phyloP scores from a whole-genome alignment of 2,888 invertebrate species.

The Trisateles emortualis region DNA sequence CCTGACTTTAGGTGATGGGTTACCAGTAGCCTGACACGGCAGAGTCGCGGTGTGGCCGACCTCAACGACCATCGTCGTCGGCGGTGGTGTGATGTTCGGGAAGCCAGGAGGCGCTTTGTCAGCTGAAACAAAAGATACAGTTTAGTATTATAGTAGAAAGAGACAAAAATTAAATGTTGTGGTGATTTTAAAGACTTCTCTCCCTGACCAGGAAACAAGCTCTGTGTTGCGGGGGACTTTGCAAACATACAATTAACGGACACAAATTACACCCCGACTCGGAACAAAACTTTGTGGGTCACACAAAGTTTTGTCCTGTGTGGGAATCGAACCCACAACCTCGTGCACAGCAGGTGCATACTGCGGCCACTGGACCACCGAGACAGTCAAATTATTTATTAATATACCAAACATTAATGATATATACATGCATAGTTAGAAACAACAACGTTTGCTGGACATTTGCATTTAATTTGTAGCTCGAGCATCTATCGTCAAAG shows the following conservation, averaged over 20 bases:
- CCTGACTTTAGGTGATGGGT: conserved; percentile 92
- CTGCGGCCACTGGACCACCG: no score
- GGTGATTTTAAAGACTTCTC: no score
- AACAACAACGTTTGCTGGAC: conserved; percentile 12
- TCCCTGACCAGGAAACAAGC: no score
- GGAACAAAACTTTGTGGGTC: no score
- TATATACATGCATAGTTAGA: background rate
- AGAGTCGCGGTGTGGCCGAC: conserved; percentile 97
- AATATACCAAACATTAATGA: conserved; percentile 5
- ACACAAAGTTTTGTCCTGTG: no score
- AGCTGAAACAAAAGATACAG: conserved; percentile 75
- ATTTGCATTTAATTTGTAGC: conserved; percentile 41
- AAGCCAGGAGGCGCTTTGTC: conserved; percentile 97
- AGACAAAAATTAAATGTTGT: background rate
- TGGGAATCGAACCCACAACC: no score
- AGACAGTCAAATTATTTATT: background rate
- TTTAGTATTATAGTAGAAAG: background rate
- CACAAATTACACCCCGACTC: no score
- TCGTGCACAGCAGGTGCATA: no score
- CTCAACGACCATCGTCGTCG: conserved; percentile 97
- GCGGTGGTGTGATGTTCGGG: conserved; percentile 93
- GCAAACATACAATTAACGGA: no score
- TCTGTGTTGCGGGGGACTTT: no score
- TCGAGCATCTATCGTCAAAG: conserved; percentile 7
- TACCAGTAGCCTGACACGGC: conserved; percentile 95